Evolutionary conservation across 2,888 invertebrate genomes (phyloP), one percentile per base, ranked within the genome.

Genomic region (Allophyes oxyacanthae): DNA sequence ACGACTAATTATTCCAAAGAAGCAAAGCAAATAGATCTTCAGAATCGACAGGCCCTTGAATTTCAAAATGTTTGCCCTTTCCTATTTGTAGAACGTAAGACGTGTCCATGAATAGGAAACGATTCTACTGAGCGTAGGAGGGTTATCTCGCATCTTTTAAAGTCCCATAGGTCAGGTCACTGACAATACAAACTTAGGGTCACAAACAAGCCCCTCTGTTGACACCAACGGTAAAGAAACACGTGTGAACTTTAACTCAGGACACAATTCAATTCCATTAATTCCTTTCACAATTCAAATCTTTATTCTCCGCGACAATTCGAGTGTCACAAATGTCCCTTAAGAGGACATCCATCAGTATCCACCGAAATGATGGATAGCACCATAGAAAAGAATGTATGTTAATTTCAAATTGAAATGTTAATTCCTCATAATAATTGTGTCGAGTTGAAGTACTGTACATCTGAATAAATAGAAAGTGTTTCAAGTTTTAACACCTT

Each of bases 231-330:
- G 79, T 59, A 79, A 72, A 80, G 72, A 81, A 52, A 86, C 91
- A 91, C 89, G 92, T 92, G 93, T 93, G 93, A 93, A 93, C 91
- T 88, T 83, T 87, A 86, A 83, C 87, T 86, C 78, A 51, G 56
- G 63, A 57, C 60, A 77, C 65, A 60, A 65, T 82, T 77, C 76
- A 67, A 86, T 86, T 78, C 75, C 81, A 75, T 79, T 75, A 78
- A 75, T 81, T 78, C 82, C 78, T 78, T 77, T 80, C 81, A 73
- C 75, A 77, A 75, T 51, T 60, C 75, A 74, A 81, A 78, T 79
- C 72, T 78, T 80, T 79, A 87, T 90, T 91, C 85, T 89, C 82
- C 78, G 77, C 69, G 81, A 77, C 88, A 84, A 86, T 92, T 91
- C 89, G 86, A 89, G 88, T 91, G 92, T 91, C 91, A 90, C 91